Percentiles rank a stretch among this genome's conserved stretches.
phyloP scores from a whole-genome alignment of 2,888 invertebrate genomes.

The Blomia tropicalis region DNA sequence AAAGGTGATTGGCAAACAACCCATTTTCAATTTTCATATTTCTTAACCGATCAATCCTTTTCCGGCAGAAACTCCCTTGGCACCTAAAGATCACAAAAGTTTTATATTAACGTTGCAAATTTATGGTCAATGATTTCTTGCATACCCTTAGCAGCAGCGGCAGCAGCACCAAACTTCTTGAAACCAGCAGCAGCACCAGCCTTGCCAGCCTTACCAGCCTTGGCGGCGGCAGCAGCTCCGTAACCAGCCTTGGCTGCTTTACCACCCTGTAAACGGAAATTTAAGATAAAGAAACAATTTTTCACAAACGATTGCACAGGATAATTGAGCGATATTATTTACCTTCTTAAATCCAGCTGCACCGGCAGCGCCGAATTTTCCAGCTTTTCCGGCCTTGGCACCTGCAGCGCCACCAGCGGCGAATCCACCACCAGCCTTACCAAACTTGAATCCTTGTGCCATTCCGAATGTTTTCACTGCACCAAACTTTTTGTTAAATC shows the following conservation, averaged over 20 bases:
- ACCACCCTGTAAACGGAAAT: no score
- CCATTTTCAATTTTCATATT: no score
- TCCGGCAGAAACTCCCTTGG: background rate
- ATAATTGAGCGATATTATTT: no score
- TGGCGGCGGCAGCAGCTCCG: slow-evolving; percentile 19
- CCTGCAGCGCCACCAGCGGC: slow-evolving; percentile 23
- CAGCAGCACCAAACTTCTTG: slow-evolving; percentile 21
- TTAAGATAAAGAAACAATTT: background rate
- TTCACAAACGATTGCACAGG: background rate
- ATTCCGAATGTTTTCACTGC: slow-evolving; percentile 15
- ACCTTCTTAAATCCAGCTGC: slow-evolving; percentile 14
- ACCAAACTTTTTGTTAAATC: slow-evolving; percentile 21
- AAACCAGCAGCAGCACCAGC: slow-evolving; percentile 19
- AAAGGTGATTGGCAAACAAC: no score
- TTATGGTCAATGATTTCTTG: no score
- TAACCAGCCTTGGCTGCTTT: slow-evolving; percentile 20
- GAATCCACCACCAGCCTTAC: slow-evolving; percentile 24
- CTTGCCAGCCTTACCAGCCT: slow-evolving; percentile 11
- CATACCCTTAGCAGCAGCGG: slow-evolving; percentile 7
- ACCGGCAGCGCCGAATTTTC: slow-evolving; percentile 15
- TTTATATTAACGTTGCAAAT: no score
- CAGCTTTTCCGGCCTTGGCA: slow-evolving; percentile 20
- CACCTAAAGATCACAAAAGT: no score
- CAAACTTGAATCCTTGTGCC: slow-evolving; percentile 24
- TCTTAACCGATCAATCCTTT: slow-evolving; percentile 16